phyloP scores from a whole-genome alignment of 2,113 vertebrate genomes.

The Forbesichthys papilliferus region DNA sequence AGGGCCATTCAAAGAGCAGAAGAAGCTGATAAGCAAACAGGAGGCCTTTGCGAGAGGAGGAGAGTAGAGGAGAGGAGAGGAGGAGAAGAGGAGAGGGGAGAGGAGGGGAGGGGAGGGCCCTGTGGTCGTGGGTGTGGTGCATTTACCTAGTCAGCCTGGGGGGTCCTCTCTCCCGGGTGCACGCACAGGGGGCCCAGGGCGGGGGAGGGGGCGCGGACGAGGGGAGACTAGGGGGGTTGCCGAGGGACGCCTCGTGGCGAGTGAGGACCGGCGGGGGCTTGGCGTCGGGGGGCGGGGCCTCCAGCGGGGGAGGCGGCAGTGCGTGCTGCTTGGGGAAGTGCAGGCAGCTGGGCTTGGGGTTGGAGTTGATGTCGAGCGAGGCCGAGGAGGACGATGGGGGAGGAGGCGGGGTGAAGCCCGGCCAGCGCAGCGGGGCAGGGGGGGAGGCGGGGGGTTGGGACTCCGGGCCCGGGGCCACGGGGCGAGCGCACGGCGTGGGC shows the following conservation, averaged over 20 bases:
- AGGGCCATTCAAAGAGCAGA: conserved; percentile 51
- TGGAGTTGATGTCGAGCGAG: conserved; percentile 82
- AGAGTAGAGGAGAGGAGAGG: neutral
- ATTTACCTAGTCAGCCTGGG: conserved; percentile 89
- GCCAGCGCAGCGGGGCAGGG: conserved; percentile 74
- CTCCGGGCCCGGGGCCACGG: conserved; percentile 77
- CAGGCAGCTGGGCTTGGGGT: conserved; percentile 81
- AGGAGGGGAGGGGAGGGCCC: neutral
- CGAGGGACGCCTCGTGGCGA: conserved; percentile 78
- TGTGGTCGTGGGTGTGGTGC: conserved; percentile 65
- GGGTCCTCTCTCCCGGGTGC: conserved; percentile 85
- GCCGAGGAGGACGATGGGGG: conserved; percentile 76
- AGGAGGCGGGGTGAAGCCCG: conserved; percentile 75
- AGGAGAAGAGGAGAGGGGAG: neutral
- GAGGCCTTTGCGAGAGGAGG: neutral
- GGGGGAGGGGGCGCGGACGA: conserved; percentile 77
- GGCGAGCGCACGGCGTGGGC: conserved; percentile 75
- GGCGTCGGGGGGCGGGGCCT: conserved; percentile 66
- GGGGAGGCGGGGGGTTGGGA: conserved; percentile 76
- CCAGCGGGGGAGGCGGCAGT: conserved; percentile 68
- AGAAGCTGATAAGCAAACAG: conserved; percentile 30
- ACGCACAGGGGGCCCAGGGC: conserved; percentile 85
- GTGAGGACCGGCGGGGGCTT: conserved; percentile 80
- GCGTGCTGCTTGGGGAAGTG: conserved; percentile 78
- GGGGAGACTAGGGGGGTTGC: conserved; percentile 79